Evolutionary conservation across 2,113 vertebrate species (phyloP), one percentile per base, ranked within the genome.

Genomic region (Thomomys bottae): DNA sequence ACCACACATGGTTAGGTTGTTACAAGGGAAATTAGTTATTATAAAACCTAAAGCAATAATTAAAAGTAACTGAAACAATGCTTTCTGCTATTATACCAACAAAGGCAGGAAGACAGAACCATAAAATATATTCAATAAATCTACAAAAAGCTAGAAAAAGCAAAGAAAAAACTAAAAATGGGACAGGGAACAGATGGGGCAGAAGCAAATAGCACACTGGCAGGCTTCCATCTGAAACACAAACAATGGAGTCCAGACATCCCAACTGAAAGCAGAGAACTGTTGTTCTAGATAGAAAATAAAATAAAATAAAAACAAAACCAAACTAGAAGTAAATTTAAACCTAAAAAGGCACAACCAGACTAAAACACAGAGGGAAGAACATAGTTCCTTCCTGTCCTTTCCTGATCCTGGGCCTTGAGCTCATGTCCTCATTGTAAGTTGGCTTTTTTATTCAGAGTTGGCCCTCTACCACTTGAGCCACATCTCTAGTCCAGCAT

Each of bases 1-100:
- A 59, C 54, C 18, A 40, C 0, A 6, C 18, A 66, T 57, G 5
- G 5, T 3, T 2, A 8, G 23, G 17, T 6, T 10, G n/a, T 11
- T 79, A 0, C 11, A 49, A 64, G 4, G 20, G 38, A 63, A 71
- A 36, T 54, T 30, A 54, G 11, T 54, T 40, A 30, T 4, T 36
- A 57, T 68, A 45, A 54, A 32, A 2, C 18, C 79, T 24, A 45
- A 72, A 38, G 32, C 24, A 42, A 79, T 23, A 6, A 59, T 38
- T 54, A 30, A 20, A 79, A 78, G 57, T 40, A 34, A 54, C 11
- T 57, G 59, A 92, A 59, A 54, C 30, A 36, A 70, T 42, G 1
- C 49, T 24, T 68, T 68, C 57, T 34, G 14, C 40, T 30, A 64
- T 26, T 4, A 38, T 49, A 57, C 20, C 68, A 49, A 40, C 36